phyloP scores from a whole-genome alignment of 2,797 vertebrate genomes.

The Paramormyrops hopkinsi region DNA sequence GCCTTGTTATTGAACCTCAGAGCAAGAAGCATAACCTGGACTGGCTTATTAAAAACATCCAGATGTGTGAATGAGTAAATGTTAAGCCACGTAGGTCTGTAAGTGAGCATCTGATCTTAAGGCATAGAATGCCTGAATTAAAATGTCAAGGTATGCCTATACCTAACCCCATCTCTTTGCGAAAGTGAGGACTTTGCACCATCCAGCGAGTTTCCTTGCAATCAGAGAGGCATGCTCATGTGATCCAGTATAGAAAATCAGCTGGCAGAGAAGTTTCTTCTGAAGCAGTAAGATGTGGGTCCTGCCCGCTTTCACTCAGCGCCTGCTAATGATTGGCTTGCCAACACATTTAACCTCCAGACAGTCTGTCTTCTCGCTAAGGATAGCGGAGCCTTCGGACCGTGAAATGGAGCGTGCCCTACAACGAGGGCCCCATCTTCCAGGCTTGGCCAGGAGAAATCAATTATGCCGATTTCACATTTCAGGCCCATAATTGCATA shows the following conservation, averaged over 20 bases:
- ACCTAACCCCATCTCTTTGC: neutral
- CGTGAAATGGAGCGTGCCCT: constrained; percentile 38
- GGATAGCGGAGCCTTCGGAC: constrained; percentile 35
- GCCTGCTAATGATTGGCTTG: constrained; percentile 37
- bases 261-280: neutral
- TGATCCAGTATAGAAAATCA: neutral
- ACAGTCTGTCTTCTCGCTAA: constrained; percentile 36
- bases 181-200: neutral
- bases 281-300: neutral
- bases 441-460: constrained; percentile 27
- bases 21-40: neutral
- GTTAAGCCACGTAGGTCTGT: neutral
- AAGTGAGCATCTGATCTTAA: neutral
- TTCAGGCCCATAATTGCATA: constrained; percentile 12
- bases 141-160: neutral
- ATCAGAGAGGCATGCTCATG: neutral
- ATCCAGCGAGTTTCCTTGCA: neutral
- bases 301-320: constrained; percentile 25
- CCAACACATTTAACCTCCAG: constrained; percentile 37
- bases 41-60: neutral
- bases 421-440: constrained; percentile 29
- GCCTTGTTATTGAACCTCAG: neutral
- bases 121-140: neutral
- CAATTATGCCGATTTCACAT: constrained; percentile 32
- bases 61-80: neutral